Base-by-base conservation (phyloP, 2,797 vertebrate species). In the Ceyx erithaca region DNA sequence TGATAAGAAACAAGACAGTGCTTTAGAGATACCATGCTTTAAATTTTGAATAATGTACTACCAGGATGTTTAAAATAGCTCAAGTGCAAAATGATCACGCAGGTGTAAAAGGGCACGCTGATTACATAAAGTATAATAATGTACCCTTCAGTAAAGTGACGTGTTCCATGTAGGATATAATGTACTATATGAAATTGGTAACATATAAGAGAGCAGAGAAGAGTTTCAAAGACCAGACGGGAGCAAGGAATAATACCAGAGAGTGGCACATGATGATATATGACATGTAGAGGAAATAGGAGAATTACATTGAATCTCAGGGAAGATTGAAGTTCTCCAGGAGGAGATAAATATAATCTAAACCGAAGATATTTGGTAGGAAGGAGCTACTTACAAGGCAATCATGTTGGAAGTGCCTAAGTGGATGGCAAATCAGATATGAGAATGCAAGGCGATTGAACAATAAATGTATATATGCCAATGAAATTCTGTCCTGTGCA, bases 91-190 rank as follows among this genome's bases (percentile, higher is more conserved):
- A 68, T 77, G 83, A 95, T 96, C 95, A 80, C 2, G 2, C 73
- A 37, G 89, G 45, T 82, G 90, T 80, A 90, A 95, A 95, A 92
- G 90, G 87, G 92, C 75, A 87, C 1, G 5, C 89, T 89, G 62
- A 69, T 86, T 89, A 90, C 83, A 75, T 78, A 55, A 92, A 96
- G 95, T 94, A 89, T 48, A 95, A 93, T 96, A 92, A 94, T 26
- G 90, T 93, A 70, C 59, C 89, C 80, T 95, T 96, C 92, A 95
- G 93, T 93, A 91, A 49, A 94, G 84, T 92, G 92, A 87, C 92
- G 77, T 87, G 55, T 93, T 97, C 92, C 70, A 54, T 84, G 92
- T 95, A 94, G 96, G 91, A 88, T 96, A 94, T 92, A 92, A 94
- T 72, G 67, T 84, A 72, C 83, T 89, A 49, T 87, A 91, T 92